Evolutionary conservation across 2,888 invertebrate species (phyloP), one percentile per base, ranked within the genome.

Genomic region (Lacanobia wlatinum): DNA sequence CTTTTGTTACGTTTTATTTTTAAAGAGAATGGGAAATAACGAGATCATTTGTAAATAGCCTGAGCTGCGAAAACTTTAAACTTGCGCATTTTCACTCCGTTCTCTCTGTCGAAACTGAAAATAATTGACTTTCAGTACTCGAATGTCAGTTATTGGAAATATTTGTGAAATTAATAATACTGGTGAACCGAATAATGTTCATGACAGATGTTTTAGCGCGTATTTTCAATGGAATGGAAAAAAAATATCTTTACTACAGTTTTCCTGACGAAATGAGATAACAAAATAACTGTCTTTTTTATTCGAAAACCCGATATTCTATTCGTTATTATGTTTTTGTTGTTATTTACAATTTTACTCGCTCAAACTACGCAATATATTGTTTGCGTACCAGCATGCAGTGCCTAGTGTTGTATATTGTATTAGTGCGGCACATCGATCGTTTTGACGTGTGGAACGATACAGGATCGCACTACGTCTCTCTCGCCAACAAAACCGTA

Each of bases 1-100:
- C 16, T 61, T 75, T 73, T 61, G 43, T 61, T 66, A 55, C 38
- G 7, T 67, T 76, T 76, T 55, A 58, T 63, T 55, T 56, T 14
- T 21, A 14, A 28, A 16, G n/a, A 59, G 43, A 28, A n/a, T 62
- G 40, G 12, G 38, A 59, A 55, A 48, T 38, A 64, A 50, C 21
- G 2, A 63, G 14, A 48, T 48, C 28, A 53, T 60, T 65, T 66
- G 23, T 21, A 28, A 18, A 21, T 38, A 48, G 50, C 38, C 9
- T 14, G 21, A 46, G 38, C 4, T n/a, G n/a, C 16, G 12, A 34
- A n/a, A 18, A 8, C 21, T 1, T 18, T 10, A 40, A 7, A 18
- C 12, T 28, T 21, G 38, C 62, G 38, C 62, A 21, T 40, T 28
- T 5, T 3, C n/a, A 46, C 46, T n/a, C 16, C 38, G 18, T 7